Evolutionary conservation across 2,797 vertebrate species (phyloP), one percentile per base, ranked within the genome.

Genomic region (Buceros bicornis): DNA sequence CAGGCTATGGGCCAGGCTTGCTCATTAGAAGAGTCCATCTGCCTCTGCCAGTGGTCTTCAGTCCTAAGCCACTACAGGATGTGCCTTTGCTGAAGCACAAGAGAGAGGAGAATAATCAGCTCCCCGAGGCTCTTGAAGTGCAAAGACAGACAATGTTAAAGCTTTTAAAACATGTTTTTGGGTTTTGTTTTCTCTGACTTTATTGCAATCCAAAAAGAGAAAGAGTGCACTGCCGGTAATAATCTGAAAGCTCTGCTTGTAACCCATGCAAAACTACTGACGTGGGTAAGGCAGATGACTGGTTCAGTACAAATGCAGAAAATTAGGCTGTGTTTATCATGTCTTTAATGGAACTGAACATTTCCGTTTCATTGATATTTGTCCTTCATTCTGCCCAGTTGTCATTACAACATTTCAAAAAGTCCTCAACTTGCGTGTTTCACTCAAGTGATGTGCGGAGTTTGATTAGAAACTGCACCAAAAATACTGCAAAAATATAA

Each of bases 381-480:
- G 35, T 95, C 80, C 74, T 93, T 94, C 51, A 31, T 81, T 92
- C 56, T 91, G 60, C 47, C 62, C 43, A 43, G 60, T 67, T 84
- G 51, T 77, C 60, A 93, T 71, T 70, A 58, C 26, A 86, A 21
- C 5, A 5, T 83, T 94, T 91, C 40, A 77, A 73, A 79, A 84
- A 87, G 17, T 6, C 31, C 43, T 91, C 42, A 51, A 48, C 56
- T 77, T 74, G 7, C 3, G 0, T 48, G 31, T 78, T 88, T 82
- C 17, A n/a, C 62, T 91, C 19, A 91, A 87, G 69, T 64, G 19
- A 53, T 78, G 21, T 62, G 60, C 62, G 37, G 35, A 48, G 11
- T 84, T 95, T 93, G 50, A 93, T 92, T 80, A 64, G 31, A 90
- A 95, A 50, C 33, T n/a, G 19, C 42, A 71, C 14, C 62, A 91